Base-by-base conservation (phyloP, 2,113 vertebrate genomes). In the Salvelinus sp. region DNA sequence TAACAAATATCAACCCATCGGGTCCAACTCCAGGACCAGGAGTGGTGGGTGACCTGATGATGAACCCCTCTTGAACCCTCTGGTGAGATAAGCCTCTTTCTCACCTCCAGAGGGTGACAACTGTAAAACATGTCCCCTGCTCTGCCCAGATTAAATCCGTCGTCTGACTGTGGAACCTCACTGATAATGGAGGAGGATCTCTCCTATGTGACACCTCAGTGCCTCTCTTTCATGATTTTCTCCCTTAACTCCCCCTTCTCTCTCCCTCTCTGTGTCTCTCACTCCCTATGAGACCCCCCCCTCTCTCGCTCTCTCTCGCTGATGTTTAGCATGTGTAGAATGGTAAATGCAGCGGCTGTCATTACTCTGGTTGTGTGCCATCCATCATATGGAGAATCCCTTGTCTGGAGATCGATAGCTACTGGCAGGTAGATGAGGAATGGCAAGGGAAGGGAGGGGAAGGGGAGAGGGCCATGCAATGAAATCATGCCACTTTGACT, bases 371-470 rank as follows among this genome's bases (percentile, higher is more conserved):
- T 68, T 57, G 72, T 54, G 67, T 70, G 64, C 74, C 48, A 84
- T 87, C 79, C 69, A 87, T 88, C 81, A 81, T 79, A 75, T 50
- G 20, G 70, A 78, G 80, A 84, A 82, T 78, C 76, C 73, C 70
- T 77, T 76, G 71, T 66, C 79, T 65, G 54, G 79, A 82, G 81
- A 87, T 86, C 85, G 87, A 80, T 79, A 80, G 76, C 76, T 62
- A 48, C 76, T 80, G 73, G 77, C 76, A 75, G 44, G 73, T 50
- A 76, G 76, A 80, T 78, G 85, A 87, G 65, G 77, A 80, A 85
- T 78, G 70, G 71, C 23, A 76, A 28, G 66, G 69, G 20, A 75
- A 60, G 48, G 44, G 74, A 72, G 33, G 66, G 74, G 44, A 62
- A 9, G 38, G 38, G 38, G 9, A 44, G 47, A 74, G 75, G 72